Conservation (phyloP, 2,888 invertebrate genomes). For the Aphodius granarius region DNA sequence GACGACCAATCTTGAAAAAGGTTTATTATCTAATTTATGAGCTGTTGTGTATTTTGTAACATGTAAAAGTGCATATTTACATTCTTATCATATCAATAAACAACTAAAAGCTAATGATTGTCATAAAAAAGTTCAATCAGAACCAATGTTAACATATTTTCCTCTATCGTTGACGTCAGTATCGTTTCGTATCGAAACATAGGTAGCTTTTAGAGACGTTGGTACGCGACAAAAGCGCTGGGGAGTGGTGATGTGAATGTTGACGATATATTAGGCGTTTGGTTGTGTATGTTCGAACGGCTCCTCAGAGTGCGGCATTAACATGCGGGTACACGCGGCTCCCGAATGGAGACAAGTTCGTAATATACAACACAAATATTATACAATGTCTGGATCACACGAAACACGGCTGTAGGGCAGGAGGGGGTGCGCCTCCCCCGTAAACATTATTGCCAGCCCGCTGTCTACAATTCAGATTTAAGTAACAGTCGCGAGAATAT, state of each 20-base stretch:
- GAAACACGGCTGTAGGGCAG: slow-evolving; percentile 11
- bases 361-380: slow-evolving; percentile 31
- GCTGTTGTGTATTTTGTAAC: too few relatives aligned
- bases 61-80: too few relatives aligned
- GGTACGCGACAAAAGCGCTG: neutral
- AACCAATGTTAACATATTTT: neutral
- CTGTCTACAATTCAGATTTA: slow-evolving; percentile 31
- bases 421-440: slow-evolving; percentile 12
- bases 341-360: slow-evolving; percentile 30
- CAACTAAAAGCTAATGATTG: neutral
- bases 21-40: too few relatives aligned
- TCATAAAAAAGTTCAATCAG: neutral
- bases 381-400: slow-evolving; percentile 30
- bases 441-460: slow-evolving; percentile 13
- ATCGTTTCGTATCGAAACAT: neutral
- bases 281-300: slow-evolving; percentile 25
- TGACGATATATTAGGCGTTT: slow-evolving; percentile 25
- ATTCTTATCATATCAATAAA: too few relatives aligned
- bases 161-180: neutral
- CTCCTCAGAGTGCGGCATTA: slow-evolving; percentile 26
- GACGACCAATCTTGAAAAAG: too few relatives aligned
- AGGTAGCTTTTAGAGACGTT: neutral
- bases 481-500: slow-evolving; percentile 29
- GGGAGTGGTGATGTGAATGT: neutral
- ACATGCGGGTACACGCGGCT: slow-evolving; percentile 30